Evolutionary conservation across 2,113 vertebrate genomes (phyloP), one percentile per base, ranked within the genome.

Genomic region (Chionis minor): DNA sequence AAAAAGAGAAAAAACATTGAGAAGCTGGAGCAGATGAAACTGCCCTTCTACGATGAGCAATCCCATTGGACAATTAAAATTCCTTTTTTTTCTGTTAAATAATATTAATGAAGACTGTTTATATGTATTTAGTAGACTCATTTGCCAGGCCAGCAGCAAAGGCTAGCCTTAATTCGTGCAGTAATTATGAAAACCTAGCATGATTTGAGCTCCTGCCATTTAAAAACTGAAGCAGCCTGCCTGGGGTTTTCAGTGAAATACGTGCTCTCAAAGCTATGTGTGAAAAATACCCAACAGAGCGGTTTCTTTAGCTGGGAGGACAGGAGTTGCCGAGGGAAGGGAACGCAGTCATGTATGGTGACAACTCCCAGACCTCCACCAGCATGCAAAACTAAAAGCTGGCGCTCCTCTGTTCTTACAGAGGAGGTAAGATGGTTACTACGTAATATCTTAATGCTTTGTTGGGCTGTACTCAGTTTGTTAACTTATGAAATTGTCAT

Each of bases 401-500:
- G 65, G 30, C 0, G 0, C 16, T 80, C 9, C 44, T 74, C 51
- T 88, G 35, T 74, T 66, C 51, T 88, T 63, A 26, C 54, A 69
- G 20, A 59, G 42, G 63, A 79, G 40, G 8, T 52, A 24, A 47
- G 38, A 35, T 66, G 15, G 8, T 70, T 58, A 12, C 78, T 73
- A 22, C 4, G 2, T 49, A 33, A 4, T 49, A 49, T 73, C 61
- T 49, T 32, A 35, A n/a, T 33, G 42, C 45, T 81, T 88, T 86
- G 26, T 72, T 93, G 33, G 1, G 0, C 47, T 82, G 17, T 56
- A 27, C 22, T 55, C 15, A 8, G 5, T 61, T 73, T 91, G 21
- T 61, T 5, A 3, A 45, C 22, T 40, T 75, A 20, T 0, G 0
- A n/a, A 62, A 3, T 4, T 54, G 38, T 27, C 8, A 6, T 56